Evolutionary conservation across 2,797 vertebrate genomes (phyloP).

Genomic region (Euthynnus affinis): DNA sequence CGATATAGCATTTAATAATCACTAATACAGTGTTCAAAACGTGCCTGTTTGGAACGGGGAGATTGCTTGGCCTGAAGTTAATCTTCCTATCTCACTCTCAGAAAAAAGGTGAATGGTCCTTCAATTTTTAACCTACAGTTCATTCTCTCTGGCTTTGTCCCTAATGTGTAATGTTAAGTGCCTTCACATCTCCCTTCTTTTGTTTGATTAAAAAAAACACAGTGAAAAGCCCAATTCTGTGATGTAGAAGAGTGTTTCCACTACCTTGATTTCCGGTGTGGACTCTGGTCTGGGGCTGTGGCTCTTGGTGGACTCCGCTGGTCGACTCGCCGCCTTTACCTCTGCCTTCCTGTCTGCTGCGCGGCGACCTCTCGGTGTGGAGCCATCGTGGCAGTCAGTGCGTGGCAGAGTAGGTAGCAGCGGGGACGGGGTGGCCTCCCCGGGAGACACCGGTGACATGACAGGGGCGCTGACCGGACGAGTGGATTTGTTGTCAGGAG

Average conservation of each 20-base stretch:
- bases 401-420: constrained; percentile 58
- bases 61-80: too few relatives aligned
- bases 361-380: constrained; percentile 64
- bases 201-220: background rate
- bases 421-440: constrained; percentile 66
- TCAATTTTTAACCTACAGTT: too few relatives aligned
- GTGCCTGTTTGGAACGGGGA: too few relatives aligned
- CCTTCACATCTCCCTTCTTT: background rate
- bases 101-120: background rate
- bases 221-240: background rate
- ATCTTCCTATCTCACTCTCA: too few relatives aligned
- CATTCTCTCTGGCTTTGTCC: background rate
- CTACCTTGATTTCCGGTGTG: constrained; percentile 89
- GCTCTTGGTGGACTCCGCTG: constrained; percentile 77
- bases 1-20: too few relatives aligned
- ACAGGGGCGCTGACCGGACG: constrained; percentile 95
- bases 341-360: constrained; percentile 81
- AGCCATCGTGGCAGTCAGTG: constrained; percentile 60
- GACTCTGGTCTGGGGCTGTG: constrained; percentile 77
- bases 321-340: constrained; percentile 79
- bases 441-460: constrained; percentile 82
- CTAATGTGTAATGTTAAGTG: background rate
- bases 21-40: too few relatives aligned
- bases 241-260: background rate
- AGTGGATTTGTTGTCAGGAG: constrained; percentile 91